Base-by-base conservation (phyloP, 2,113 vertebrate genomes). In the Cheilinus undulatus region DNA sequence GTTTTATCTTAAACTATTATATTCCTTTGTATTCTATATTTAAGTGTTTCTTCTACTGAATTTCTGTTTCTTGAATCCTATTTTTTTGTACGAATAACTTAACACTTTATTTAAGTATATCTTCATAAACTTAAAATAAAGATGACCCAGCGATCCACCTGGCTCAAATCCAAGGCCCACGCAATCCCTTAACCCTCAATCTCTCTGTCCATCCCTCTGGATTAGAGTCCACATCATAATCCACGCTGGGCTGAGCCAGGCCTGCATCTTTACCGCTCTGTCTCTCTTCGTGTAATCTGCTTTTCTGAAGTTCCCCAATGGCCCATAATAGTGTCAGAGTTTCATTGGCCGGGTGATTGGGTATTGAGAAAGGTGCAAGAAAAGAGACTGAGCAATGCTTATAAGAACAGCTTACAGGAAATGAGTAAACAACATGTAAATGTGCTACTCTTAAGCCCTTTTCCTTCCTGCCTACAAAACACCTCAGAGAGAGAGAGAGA, bases 191-290 rank as follows among this genome's bases (percentile, higher is more conserved):
- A 73, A 89, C 88, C 73, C 83, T 59, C 83, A 79, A 80, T 81
- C 82, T 83, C 61, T 69, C 63, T 26, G 57, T 67, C 76, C 87
- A 86, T 73, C 74, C 67, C 63, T 72, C 24, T 83, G 88, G 82
- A 90, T 91, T 90, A 90, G 42, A 90, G 72, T 77, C 57, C 81
- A 78, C 78, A 88, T 76, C 53, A 86, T 89, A 92, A 91, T 92
- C 89, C 81, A 88, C 2, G 23, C 57, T 80, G 83, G 64, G 23
- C 54, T 70, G 72, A 79, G 74, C 73, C 59, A 71, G 69, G 50
- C 57, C 65, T 23, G 57, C 80, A 79, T 84, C 69, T 79, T 67
- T 63, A 76, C 50, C 58, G 28, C 64, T 45, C 76, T 46, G 40
- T 49, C 67, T 80, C 49, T 28, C 70, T 62, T 50, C 34, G 50